A percentile compares a stretch with the other conserved stretches of the same genome.
These are phyloP conservation scores for Squalus acanthias DNA, from an alignment of 2,797 vertebrate genomes.

Conservation along the genomic window DNA sequence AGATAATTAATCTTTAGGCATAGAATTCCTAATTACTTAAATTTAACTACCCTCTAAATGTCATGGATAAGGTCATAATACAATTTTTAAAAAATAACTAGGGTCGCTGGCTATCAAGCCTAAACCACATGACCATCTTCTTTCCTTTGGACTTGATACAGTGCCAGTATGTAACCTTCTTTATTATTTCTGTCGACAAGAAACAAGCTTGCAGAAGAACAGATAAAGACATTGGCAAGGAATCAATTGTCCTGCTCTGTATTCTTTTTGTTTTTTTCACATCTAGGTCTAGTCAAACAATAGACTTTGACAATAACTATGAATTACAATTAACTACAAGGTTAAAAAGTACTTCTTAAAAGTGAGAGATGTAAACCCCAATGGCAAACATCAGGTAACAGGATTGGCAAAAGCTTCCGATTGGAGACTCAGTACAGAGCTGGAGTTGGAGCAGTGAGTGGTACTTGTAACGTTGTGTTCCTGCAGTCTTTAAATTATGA, in stretches of 20 bases:
- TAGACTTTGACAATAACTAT: background rate
- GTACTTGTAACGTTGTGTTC: constrained; percentile 9
- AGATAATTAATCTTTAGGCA: background rate
- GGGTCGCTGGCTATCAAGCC: background rate
- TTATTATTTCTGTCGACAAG: background rate
- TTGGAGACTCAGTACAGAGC: background rate
- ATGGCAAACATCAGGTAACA: background rate
- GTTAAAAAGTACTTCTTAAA: background rate
- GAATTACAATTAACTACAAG: background rate
- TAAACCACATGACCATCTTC: background rate
- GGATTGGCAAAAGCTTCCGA: background rate
- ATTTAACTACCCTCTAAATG: background rate
- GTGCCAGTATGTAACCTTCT: background rate
- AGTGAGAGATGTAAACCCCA: background rate
- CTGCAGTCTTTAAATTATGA: background rate
- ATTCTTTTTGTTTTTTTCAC: background rate
- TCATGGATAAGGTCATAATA: background rate
- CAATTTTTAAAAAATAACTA: background rate
- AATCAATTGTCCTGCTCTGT: background rate
- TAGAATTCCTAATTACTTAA: background rate
- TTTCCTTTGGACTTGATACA: background rate
- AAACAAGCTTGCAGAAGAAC: background rate
- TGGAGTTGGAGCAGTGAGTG: background rate
- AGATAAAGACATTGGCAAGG: background rate
- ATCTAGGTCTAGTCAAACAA: background rate